phyloP scores from a whole-genome alignment of 2,113 vertebrate genomes.

The Paraplagusia blochii region DNA sequence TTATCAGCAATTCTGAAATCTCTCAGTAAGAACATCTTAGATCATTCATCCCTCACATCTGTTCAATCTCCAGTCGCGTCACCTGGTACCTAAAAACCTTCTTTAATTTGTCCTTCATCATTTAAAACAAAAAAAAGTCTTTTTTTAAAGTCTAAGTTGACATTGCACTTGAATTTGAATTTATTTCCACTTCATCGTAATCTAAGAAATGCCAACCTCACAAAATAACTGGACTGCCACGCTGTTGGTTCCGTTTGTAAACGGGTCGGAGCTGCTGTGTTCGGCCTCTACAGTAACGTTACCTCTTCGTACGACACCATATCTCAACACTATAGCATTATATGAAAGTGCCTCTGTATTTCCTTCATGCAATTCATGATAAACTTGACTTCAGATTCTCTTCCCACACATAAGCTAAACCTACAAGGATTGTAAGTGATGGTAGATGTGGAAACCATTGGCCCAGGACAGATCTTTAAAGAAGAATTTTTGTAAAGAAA shows the following conservation, averaged over 20 bases:
- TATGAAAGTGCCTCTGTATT: constrained; percentile 79
- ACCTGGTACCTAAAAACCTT: constrained; percentile 67
- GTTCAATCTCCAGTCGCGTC: constrained; percentile 41
- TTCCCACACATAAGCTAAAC: constrained; percentile 71
- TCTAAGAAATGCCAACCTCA: constrained; percentile 65
- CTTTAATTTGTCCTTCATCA: constrained; percentile 70
- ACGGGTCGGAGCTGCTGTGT: constrained; percentile 48
- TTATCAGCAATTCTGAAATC: constrained; percentile 56
- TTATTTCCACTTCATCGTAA: constrained; percentile 60
- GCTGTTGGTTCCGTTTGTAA: constrained; percentile 69
- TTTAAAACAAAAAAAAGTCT: too few species aligned
- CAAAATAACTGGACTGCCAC: constrained; percentile 82
- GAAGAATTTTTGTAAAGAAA: constrained; percentile 68
- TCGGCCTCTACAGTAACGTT: constrained; percentile 60
- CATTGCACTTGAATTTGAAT: constrained; percentile 51
- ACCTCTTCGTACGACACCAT: constrained; percentile 58
- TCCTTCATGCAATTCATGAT: constrained; percentile 74
- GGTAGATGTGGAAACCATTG: constrained; percentile 59
- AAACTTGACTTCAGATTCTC: constrained; percentile 74
- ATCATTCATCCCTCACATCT: constrained; percentile 53
- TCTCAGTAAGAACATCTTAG: constrained; percentile 53
- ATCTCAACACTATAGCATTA: constrained; percentile 65
- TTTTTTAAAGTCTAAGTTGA: constrained; percentile 64
- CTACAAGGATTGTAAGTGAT: constrained; percentile 54
- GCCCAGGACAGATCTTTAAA: constrained; percentile 65